A percentile compares a stretch with the other conserved stretches of the same genome.
Conservation (phyloP, 2,113 vertebrate genomes). For the Dasyprocta punctata region DNA sequence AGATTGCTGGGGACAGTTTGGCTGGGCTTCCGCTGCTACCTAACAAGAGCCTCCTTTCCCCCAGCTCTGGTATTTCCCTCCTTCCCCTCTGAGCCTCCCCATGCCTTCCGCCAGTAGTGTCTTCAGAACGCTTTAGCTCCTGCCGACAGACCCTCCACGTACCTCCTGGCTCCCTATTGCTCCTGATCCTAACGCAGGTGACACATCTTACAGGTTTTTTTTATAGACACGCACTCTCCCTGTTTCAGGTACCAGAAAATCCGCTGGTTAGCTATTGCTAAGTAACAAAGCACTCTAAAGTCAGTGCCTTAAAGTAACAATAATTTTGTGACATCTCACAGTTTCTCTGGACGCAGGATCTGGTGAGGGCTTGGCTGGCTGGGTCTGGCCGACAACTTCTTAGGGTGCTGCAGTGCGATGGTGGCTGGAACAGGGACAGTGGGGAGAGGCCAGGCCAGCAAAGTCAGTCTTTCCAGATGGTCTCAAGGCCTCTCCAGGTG, state of each 20-base stretch:
- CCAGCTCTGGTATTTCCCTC: background rate
- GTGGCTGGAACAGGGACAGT: background rate
- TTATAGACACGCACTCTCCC: background rate
- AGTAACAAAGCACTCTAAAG: background rate
- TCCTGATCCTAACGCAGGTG: background rate
- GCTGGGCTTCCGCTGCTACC: background rate
- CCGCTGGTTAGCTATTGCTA: background rate
- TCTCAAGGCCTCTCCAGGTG: background rate
- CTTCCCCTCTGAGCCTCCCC: background rate
- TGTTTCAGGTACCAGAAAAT: background rate
- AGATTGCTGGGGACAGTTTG: background rate
- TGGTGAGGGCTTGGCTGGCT: background rate
- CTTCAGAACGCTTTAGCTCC: background rate
- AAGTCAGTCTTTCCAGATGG: background rate
- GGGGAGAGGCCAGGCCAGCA: background rate
- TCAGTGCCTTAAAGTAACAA: background rate
- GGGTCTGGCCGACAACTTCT: background rate
- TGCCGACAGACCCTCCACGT: background rate
- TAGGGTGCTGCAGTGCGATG: background rate
- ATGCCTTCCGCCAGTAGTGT: background rate
- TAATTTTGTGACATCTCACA: background rate
- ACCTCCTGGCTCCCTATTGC: background rate
- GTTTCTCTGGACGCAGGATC: background rate
- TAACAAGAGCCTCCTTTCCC: conserved; percentile 4
- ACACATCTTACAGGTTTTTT: background rate